A percentile compares a stretch with the other conserved stretches of the same genome.
Conservation (phyloP, 35 echinoderm and acorn worm species). For the Heliocidaris tuberculata region DNA sequence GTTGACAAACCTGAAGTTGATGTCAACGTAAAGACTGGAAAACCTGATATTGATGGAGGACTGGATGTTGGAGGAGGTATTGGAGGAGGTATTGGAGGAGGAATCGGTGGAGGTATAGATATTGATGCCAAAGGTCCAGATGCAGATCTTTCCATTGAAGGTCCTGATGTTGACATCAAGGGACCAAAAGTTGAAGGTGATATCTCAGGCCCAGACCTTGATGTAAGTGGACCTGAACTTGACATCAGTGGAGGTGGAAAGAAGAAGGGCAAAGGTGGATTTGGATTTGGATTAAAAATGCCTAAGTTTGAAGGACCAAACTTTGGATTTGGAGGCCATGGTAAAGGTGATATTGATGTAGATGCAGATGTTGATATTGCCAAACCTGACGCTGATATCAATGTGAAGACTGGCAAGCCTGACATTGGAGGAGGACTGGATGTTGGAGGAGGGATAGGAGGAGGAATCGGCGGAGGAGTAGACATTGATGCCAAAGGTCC, state of each 20-base stretch:
- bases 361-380: conserved; percentile 71
- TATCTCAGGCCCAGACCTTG: conserved; percentile 24
- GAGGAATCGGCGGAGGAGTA: too few species aligned
- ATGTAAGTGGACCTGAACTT: conserved; percentile 52
- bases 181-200: conserved; percentile 39
- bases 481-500: too few species aligned
- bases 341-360: conserved; percentile 51
- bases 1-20: conserved; percentile 55
- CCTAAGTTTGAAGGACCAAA: background rate
- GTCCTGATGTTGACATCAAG: conserved; percentile 57
- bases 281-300: conserved; percentile 61
- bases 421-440: too few species aligned
- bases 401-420: too few species aligned
- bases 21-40: background rate
- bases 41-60: conserved; percentile 54
- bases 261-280: conserved; percentile 58
- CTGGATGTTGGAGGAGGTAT: conserved; percentile 35
- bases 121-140: conserved; percentile 54
- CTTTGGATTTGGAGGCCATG: background rate
- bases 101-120: conserved; percentile 11
- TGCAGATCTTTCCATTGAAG: conserved; percentile 55
- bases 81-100: conserved; percentile 36
- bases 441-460: too few species aligned
- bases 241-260: conserved; percentile 44
- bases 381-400: too few species aligned